Percentiles rank a stretch among this genome's conserved stretches.
Conservation (phyloP, 2,113 vertebrate species). For the Silurus glanis region DNA sequence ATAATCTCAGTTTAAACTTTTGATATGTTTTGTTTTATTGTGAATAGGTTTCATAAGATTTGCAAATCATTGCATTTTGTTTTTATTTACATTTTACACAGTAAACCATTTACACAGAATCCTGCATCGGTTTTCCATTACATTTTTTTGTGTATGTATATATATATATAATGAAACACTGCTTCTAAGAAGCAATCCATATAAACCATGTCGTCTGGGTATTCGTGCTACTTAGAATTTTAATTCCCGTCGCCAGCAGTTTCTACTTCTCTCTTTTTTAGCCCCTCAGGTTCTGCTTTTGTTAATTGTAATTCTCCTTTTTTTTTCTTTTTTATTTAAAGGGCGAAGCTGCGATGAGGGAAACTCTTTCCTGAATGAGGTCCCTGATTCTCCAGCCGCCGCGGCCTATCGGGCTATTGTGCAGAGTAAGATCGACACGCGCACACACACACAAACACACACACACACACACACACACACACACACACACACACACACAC, state of each 20-base stretch:
- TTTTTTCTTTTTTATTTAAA: conserved; percentile 52
- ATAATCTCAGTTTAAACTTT: too few relatives aligned
- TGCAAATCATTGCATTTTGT: too few relatives aligned
- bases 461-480: background rate
- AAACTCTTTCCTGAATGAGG: conserved; percentile 81
- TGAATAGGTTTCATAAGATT: too few relatives aligned
- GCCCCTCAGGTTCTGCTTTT: background rate
- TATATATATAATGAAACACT: background rate
- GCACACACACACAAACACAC: background rate
- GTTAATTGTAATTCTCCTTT: background rate
- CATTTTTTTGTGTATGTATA: too few relatives aligned
- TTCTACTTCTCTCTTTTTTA: conserved; percentile 35
- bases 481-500: background rate
- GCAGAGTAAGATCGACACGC: conserved; percentile 77
- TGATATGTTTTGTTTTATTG: too few relatives aligned
- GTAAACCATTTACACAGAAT: background rate
- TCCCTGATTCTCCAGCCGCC: conserved; percentile 83
- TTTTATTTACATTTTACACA: too few relatives aligned
- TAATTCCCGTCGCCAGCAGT: background rate
- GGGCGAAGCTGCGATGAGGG: conserved; percentile 90
- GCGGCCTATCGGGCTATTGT: conserved; percentile 80
- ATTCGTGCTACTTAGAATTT: background rate
- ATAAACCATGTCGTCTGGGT: background rate
- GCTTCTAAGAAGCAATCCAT: background rate
- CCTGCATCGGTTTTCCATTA: background rate